Evolutionary conservation across 1,140 invertebrate species (phyloP).

Genomic region (Apis florea): DNA sequence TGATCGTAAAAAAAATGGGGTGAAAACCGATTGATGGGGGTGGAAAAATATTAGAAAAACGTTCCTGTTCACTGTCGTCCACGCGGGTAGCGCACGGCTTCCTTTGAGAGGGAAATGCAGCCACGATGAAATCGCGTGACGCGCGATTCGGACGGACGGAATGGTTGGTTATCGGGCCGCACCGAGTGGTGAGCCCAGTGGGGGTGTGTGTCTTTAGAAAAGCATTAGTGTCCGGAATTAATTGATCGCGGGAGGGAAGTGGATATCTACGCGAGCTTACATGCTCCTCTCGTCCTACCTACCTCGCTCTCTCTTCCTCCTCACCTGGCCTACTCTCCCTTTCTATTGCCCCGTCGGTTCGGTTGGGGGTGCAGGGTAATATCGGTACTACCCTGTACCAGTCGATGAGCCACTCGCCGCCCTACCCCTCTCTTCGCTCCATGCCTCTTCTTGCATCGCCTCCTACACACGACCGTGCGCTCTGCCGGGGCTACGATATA

Average conservation of each 20-base stretch:
- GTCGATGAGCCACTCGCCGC: constrained; percentile 71
- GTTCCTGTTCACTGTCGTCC: too few relatives aligned
- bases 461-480: constrained; percentile 65
- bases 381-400: constrained; percentile 78
- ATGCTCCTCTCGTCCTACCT: constrained; percentile 66
- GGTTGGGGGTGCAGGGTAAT: constrained; percentile 74
- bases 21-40: too few relatives aligned
- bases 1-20: too few relatives aligned
- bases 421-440: constrained; percentile 45
- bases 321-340: constrained; percentile 12
- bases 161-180: constrained; percentile 68
- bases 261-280: constrained; percentile 73
- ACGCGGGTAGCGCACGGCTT: too few relatives aligned
- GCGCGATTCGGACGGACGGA: constrained; percentile 63
- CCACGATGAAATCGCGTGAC: constrained; percentile 72
- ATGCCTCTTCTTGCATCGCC: constrained; percentile 67
- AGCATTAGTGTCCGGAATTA: constrained; percentile 78
- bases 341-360: constrained; percentile 40
- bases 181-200: constrained; percentile 62
- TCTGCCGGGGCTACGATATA: constrained; percentile 73
- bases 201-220: constrained; percentile 74
- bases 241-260: constrained; percentile 77
- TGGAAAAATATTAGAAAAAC: constrained; percentile 27
- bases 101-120: constrained; percentile 53
- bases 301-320: constrained; percentile 3